Conservation (phyloP, 2,113 vertebrate genomes). For the Thomomys bottae region DNA sequence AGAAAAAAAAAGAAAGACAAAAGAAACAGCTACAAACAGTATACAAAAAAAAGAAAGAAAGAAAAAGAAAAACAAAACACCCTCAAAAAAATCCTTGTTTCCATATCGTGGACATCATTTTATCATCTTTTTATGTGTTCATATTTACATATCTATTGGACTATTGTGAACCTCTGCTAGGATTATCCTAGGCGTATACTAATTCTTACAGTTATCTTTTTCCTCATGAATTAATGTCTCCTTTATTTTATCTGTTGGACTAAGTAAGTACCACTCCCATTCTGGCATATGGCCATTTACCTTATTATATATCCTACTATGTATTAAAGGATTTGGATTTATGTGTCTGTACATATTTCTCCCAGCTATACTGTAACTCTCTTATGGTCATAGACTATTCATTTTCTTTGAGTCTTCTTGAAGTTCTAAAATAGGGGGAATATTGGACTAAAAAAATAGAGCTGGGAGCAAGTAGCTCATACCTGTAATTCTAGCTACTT, state of each 20-base stretch:
- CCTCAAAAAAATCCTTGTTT: too few relatives aligned
- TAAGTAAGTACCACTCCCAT: neutral
- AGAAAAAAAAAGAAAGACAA: too few relatives aligned
- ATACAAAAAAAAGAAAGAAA: too few relatives aligned
- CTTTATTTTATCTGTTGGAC: neutral
- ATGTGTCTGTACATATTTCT: neutral
- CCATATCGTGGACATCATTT: too few relatives aligned
- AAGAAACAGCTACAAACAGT: too few relatives aligned
- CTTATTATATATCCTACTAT: neutral
- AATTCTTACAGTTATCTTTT: neutral
- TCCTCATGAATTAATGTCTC: neutral
- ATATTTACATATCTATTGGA: too few relatives aligned
- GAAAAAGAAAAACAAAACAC: too few relatives aligned
- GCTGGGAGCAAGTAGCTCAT: too few relatives aligned
- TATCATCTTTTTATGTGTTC: too few relatives aligned
- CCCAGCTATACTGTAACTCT: neutral
- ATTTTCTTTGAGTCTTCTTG: slow-evolving; percentile 41
- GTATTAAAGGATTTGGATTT: neutral
- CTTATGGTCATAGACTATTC: neutral
- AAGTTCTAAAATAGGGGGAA: slow-evolving; percentile 23
- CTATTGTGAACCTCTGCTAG: too few relatives aligned
- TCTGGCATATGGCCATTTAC: neutral
- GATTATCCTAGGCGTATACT: too few relatives aligned
- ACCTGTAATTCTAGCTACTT: too few relatives aligned
- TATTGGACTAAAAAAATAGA: neutral